Percentiles rank a stretch among this genome's conserved stretches.
Conservation (phyloP, 2,797 vertebrate genomes). For the Peromyscus aztecus region DNA sequence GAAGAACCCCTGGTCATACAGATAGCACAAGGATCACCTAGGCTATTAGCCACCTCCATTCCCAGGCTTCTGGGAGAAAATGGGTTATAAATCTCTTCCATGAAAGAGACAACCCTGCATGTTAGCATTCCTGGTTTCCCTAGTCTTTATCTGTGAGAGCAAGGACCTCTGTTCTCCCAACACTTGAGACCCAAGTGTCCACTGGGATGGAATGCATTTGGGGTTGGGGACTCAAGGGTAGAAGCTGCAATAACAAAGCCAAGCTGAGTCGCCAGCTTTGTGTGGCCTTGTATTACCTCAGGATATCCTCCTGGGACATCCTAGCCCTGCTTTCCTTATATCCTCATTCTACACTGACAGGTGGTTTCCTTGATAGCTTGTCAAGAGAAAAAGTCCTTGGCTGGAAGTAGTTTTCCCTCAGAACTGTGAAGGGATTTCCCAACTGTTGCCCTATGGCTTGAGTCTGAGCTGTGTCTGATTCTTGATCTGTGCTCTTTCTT, state of each 20-base stretch:
- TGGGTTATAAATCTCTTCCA: not conserved
- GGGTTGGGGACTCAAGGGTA: too few species aligned
- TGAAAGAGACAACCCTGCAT: not conserved
- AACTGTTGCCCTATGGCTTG: not conserved
- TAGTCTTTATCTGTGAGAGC: not conserved
- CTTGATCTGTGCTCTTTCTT: not conserved
- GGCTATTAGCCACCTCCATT: not conserved
- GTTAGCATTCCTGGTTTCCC: not conserved
- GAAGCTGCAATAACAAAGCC: not conserved
- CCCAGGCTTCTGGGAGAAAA: not conserved
- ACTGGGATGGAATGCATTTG: not conserved
- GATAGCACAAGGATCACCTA: not conserved
- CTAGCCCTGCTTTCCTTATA: not conserved
- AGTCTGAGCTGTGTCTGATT: not conserved
- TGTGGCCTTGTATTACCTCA: not conserved
- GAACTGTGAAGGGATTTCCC: slow-evolving; percentile 7
- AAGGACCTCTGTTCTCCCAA: not conserved
- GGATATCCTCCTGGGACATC: not conserved
- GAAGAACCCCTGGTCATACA: not conserved
- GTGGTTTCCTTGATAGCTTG: slow-evolving; percentile 23
- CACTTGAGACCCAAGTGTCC: not conserved
- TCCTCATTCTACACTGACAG: not conserved
- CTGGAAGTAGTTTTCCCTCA: not conserved
- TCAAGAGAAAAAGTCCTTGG: not conserved
- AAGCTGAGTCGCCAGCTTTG: not conserved